These are phyloP conservation scores for Anastrepha obliqua DNA, from an alignment of 1,140 invertebrate genomes.

Conservation along the genomic window DNA sequence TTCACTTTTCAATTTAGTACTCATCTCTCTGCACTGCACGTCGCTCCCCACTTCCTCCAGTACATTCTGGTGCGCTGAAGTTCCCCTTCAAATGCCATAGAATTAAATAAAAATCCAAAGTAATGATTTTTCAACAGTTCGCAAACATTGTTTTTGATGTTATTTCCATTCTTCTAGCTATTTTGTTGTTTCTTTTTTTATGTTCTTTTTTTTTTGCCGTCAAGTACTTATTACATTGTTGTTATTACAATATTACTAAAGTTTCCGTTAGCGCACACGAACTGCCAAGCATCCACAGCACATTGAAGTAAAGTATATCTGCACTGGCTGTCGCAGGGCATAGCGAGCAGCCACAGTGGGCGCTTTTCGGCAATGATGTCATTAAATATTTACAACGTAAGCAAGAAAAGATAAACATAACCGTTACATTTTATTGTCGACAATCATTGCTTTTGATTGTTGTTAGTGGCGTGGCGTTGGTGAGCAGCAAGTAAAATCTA, in stretches of 20 bases:
- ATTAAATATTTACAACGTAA: slow-evolving; percentile 56
- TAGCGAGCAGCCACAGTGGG: background rate
- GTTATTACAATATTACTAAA: background rate
- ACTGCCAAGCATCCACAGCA: background rate
- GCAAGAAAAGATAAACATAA: slow-evolving; percentile 56
- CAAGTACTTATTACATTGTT: slow-evolving; percentile 26
- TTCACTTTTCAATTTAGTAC: no score
- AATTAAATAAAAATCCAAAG: slow-evolving; percentile 42
- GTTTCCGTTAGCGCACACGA: background rate
- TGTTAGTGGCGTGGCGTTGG: background rate
- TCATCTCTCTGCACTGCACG: no score
- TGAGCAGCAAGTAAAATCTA: background rate
- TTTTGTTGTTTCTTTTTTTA: background rate
- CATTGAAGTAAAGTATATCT: background rate
- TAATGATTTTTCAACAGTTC: slow-evolving; percentile 42
- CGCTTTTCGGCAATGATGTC: slow-evolving; percentile 54
- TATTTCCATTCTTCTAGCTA: background rate
- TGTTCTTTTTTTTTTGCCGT: background rate
- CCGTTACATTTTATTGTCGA: slow-evolving; percentile 56
- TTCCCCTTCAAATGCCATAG: background rate
- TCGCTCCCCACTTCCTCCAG: no score
- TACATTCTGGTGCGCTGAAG: no score
- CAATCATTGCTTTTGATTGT: slow-evolving; percentile 58
- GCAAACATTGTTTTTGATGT: slow-evolving; percentile 35
- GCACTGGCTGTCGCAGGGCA: background rate